phyloP scores from a whole-genome alignment of 2,888 invertebrate genomes.

The Saturnia japonica region DNA sequence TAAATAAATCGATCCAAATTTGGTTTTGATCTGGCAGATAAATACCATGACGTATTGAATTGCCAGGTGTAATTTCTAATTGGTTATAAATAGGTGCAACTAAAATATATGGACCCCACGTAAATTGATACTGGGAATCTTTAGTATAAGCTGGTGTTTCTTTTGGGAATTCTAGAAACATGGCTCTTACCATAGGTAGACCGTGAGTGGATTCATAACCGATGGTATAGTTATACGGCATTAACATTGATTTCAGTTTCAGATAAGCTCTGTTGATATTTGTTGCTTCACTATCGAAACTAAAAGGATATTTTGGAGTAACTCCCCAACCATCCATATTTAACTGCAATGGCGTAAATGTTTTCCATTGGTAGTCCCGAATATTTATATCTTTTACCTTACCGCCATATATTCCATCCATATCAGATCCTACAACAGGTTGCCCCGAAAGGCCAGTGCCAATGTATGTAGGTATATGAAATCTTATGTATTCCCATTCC shows the following conservation, averaged over 20 bases:
- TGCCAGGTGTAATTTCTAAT: conserved; percentile 31
- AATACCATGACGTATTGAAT: conserved; percentile 56
- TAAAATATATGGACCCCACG: conserved; percentile 74
- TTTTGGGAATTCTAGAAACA: conserved; percentile 69
- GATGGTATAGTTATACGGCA: conserved; percentile 73
- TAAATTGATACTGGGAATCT: conserved; percentile 72
- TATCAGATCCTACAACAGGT: conserved; percentile 70
- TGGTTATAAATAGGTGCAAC: conserved; percentile 68
- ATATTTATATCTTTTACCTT: conserved; percentile 59
- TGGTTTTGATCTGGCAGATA: conserved; percentile 62
- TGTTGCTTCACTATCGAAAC: conserved; percentile 60
- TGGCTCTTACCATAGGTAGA: conserved; percentile 70
- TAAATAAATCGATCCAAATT: conserved; percentile 70
- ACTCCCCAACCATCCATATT: conserved; percentile 77
- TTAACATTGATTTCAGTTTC: conserved; percentile 68
- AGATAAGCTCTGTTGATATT: conserved; percentile 69
- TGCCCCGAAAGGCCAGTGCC: conserved; percentile 71
- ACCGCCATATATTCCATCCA: conserved; percentile 74
- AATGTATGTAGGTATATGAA: conserved; percentile 74
- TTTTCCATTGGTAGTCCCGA: conserved; percentile 74
- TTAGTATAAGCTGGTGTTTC: conserved; percentile 56
- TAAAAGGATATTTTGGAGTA: conserved; percentile 66
- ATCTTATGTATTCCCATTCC: conserved; percentile 74
- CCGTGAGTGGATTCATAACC: conserved; percentile 59
- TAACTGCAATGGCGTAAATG: conserved; percentile 72